Base-by-base conservation (phyloP, 2,888 invertebrate species). In the Bedellia somnulentella region DNA sequence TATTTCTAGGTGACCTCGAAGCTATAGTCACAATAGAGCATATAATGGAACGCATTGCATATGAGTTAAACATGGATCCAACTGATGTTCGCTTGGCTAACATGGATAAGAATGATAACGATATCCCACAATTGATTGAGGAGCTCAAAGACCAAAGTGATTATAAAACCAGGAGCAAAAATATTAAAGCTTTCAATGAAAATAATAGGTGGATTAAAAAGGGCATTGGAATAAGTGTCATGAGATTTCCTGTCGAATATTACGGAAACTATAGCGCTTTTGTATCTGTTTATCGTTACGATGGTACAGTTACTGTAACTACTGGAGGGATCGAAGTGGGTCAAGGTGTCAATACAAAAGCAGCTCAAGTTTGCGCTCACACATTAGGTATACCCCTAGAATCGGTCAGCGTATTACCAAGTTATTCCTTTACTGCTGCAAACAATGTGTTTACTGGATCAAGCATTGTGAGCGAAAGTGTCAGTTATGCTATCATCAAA, bases 261-360 rank as follows among this genome's bases (percentile, higher is more conserved):
- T 77, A 57, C 28, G 82, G 82, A 1, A 79, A 79, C 27, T 84
- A 75, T 41, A 68, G 80, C 23, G 80, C 80, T 0, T 52, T 81
- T 35, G 80, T 88, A 1, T 76, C 82, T 0, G 79, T 91, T 36
- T 89, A 83, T 44, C 80, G 82, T 34, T 73, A 79, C 0, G 85
- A 87, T 51, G 87, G 83, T 1, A 80, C 82, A 2, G 87, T 91
- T 0, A 79, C 83, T 0, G 62, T 90, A 1, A 64, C 80, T 0
- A 85, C 86, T 32, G 85, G 84, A 4, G 87, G 86, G 1, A 67
- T 84, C 27, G 87, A 87, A 59, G 81, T 83, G 64, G 90, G 90
- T 0, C 90, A 91, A 71, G 90, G 90, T 1, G 75, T 88, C 21
- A 86, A 89, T 39, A 89, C 89, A 0, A 90, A 89, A 77, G 83